Base-by-base conservation (phyloP, 2,888 invertebrate genomes). In the Caenorhabditis imperialis region DNA sequence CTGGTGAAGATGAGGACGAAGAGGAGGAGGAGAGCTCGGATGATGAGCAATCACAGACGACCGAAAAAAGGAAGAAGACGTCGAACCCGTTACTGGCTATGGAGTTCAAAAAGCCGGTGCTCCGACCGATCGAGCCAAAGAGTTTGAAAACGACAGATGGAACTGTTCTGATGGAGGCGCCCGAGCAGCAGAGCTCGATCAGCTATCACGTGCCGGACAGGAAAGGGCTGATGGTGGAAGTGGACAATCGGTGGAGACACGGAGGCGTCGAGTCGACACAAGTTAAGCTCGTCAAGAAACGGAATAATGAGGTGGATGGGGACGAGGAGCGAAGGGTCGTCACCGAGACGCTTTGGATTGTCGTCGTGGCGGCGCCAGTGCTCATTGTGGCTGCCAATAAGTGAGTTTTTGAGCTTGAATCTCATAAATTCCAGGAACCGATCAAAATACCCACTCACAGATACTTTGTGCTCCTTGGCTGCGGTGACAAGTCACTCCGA, bases 161-260 rank as follows among this genome's bases (percentile, higher is more conserved):
- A 37, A 62, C 60, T 10, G 77, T 63, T 3, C 40, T 78, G 22
- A 63, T 80, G 71, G 79, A 80, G 16, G 67, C 70, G 18, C 79
- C 79, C 1, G 77, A 77, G 33, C 61, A 54, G 48, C 65, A 69
- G 40, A 16, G 67, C 5, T 55, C 47, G 4, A 35, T 80, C 4
- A 44, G 45, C 12, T 50, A 61, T 8, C 51, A 54, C 6, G 60
- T 78, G 8, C 33, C 10, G 10, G 73, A 73, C 44, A 42, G 51
- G 18, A 71, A 67, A 14, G 57, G 63, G 3, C 38, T 70, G 20
- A 37, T 48, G 8, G 48, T 79, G 12, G 70, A 73, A 8, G 60
- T 80, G 38, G 75, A 80, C 14, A 80, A 80, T 27, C 54, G 63
- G 37, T 80, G 77, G 75, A 69, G 60, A 23, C 73, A 73, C 27